phyloP scores from a whole-genome alignment of 2,113 vertebrate species.

The Archilochus colubris region DNA sequence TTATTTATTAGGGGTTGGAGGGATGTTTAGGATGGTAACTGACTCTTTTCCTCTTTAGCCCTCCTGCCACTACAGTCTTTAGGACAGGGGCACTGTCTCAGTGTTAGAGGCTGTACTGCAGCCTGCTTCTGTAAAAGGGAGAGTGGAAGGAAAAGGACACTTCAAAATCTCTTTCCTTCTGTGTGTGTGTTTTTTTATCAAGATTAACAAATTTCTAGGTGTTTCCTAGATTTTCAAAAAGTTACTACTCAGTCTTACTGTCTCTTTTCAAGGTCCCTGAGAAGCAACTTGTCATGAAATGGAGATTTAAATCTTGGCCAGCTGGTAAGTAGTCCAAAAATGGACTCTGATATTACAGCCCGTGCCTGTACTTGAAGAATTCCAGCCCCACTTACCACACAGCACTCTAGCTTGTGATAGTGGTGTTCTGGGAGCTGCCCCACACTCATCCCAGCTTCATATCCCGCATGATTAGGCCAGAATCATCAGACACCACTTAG shows the following conservation, averaged over 20 bases:
- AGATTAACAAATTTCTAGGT: not conserved
- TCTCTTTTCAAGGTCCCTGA: slow-evolving; percentile 81
- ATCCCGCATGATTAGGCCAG: not conserved
- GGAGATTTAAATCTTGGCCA: slow-evolving; percentile 95
- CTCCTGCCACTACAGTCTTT: not conserved
- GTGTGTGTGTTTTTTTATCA: not conserved
- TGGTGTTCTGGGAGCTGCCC: not conserved
- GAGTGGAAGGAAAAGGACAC: not conserved
- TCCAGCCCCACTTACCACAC: not conserved
- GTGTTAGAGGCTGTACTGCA: not conserved
- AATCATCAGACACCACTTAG: not conserved
- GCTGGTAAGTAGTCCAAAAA: slow-evolving; percentile 78
- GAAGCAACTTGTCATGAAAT: slow-evolving; percentile 89
- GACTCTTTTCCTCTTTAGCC: not conserved
- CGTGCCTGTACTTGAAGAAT: not conserved
- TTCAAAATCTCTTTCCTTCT: not conserved
- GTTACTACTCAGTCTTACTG: not conserved
- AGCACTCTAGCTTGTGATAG: rapidly evolving
- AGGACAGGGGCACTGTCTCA: not conserved
- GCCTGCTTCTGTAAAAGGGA: not conserved
- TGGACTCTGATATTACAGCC: not conserved
- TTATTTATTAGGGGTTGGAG: not conserved
- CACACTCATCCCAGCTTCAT: not conserved
- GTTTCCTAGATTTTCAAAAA: not conserved
- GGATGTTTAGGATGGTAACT: not conserved